These are phyloP conservation scores for Colinus virginianus DNA, from an alignment of 2,113 vertebrate species.

Conservation along the genomic window DNA sequence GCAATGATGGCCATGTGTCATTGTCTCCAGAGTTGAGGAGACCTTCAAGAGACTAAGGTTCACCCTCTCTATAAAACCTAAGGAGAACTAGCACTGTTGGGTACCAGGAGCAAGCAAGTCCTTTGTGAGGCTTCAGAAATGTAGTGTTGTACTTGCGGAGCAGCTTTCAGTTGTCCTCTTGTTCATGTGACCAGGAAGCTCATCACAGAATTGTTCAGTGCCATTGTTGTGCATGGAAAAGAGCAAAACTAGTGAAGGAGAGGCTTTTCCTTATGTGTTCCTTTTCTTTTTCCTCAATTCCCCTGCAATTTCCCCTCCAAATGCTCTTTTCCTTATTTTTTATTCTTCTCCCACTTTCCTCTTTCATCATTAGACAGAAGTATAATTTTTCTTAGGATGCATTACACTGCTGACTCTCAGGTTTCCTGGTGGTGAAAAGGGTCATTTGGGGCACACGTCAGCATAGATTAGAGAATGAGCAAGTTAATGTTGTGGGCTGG, in stretches of 20 bases:
- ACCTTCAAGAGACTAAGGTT: neutral
- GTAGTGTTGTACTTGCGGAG: neutral
- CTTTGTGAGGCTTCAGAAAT: neutral
- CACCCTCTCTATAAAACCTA: neutral
- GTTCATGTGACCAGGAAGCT: neutral
- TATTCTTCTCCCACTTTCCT: neutral
- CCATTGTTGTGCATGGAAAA: fast-evolving
- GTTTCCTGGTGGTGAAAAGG: neutral
- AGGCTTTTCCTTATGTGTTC: neutral
- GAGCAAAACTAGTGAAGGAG: neutral
- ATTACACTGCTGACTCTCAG: neutral
- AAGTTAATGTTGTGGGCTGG: slow-evolving; percentile 14
- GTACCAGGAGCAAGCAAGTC: neutral
- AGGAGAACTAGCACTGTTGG: neutral
- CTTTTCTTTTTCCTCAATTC: neutral
- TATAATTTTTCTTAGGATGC: neutral
- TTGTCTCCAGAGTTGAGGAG: neutral
- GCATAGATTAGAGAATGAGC: neutral
- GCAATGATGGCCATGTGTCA: neutral
- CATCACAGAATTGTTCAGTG: neutral
- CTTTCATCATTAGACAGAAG: neutral
- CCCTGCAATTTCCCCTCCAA: neutral
- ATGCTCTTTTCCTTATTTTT: neutral
- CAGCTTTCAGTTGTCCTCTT: neutral
- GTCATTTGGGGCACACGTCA: neutral